Evolutionary conservation across 2,888 invertebrate genomes (phyloP), one percentile per base, ranked within the genome.

Genomic region (Mythimna albipuncta): DNA sequence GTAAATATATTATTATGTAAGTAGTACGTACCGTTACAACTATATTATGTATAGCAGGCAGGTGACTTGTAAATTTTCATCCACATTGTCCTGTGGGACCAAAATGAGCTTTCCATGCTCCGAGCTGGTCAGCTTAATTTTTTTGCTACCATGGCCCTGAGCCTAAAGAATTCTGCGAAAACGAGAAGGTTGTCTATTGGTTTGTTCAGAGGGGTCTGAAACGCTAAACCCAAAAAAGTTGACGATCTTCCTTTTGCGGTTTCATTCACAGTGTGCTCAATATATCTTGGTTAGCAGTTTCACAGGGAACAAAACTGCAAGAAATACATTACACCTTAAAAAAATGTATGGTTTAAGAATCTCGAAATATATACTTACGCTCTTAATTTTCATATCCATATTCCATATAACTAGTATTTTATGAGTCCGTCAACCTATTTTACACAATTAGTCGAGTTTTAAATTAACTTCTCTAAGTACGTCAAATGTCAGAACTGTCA

Each of bases 401-500:
- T 50, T 19, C 19, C 50, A 13, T 11, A 13, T 11, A 13, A 4
- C 44, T 5, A 4, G 44, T 47, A 47, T 16, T 47, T 47, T 5
- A 47, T 52, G 7, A n/a, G n/a, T n/a, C 50, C 10, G 54, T 55
- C 0, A 13, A 26, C 26, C 11, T 1, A 21, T 21, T 6, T 11
- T 54, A 9, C 9, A 41, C 38, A 7, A 38, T 55, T 55, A 55
- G 55, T 26, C 55, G 55, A 55, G 26, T 55, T 26, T 26, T 54
- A 54, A 10, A n/a, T 2, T 54, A 52, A 6, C 32, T 13, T 16
- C 41, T 52, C 26, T 9, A 32, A 2, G 0, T 0, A 35, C 2
- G 16, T 66, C 35, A 1, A 1, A 9, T 47, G 41, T 57, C 61
- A 38, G n/a, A 52, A 44, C 52, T 63, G 66, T 52, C 38, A 72